These are phyloP conservation scores for Pipistrellus kuhlii DNA, from an alignment of 2,797 vertebrate species.

Conservation along the genomic window DNA sequence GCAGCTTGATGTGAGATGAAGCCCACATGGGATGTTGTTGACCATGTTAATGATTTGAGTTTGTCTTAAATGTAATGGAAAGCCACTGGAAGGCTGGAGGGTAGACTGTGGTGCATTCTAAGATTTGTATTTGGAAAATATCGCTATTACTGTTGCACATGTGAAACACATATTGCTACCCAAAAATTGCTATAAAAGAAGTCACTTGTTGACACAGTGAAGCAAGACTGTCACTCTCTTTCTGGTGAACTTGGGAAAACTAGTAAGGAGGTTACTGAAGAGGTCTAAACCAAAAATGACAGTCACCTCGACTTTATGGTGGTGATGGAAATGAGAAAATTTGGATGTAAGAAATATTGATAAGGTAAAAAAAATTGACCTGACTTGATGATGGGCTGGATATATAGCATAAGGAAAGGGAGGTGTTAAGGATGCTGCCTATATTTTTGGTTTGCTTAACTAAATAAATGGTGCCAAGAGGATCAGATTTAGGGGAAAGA, in stretches of 20 bases:
- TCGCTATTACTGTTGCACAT: background rate
- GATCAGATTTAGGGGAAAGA: background rate
- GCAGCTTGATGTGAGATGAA: background rate
- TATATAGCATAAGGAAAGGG: background rate
- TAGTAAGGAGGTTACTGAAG: background rate
- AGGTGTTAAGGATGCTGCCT: background rate
- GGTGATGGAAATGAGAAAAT: background rate
- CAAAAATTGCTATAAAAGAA: too few relatives aligned
- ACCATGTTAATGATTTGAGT: background rate
- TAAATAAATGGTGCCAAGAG: background rate
- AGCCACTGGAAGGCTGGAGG: background rate
- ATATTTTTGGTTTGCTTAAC: background rate
- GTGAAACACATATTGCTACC: background rate
- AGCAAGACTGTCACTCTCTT: too few relatives aligned
- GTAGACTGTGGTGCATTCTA: background rate
- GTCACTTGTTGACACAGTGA: too few relatives aligned
- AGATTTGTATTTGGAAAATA: conserved; percentile 6
- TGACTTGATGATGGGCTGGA: background rate
- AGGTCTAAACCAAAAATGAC: background rate
- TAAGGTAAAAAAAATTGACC: background rate
- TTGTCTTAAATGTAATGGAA: conserved; percentile 8
- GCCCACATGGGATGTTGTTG: background rate
- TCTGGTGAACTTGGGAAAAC: background rate
- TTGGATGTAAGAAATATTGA: conserved; percentile 6
- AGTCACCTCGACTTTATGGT: background rate